Evolutionary conservation across 2,113 vertebrate genomes (phyloP).

Genomic region (Cololabis saira): DNA sequence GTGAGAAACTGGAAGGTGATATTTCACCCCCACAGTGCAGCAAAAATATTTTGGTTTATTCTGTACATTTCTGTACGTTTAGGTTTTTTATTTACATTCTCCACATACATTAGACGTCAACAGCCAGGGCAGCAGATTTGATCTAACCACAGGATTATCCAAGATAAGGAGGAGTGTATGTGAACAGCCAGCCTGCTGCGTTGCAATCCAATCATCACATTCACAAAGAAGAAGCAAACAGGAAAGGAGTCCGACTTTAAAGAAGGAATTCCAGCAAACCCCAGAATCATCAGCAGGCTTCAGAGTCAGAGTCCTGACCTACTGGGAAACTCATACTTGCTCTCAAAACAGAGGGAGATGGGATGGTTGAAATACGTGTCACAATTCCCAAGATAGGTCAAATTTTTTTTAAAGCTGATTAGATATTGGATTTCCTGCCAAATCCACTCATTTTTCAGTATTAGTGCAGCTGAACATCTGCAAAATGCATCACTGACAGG

Average conservation of each 20-base stretch:
- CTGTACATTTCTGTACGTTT: slow-evolving; percentile 8
- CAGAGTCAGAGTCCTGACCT: slow-evolving; percentile 11
- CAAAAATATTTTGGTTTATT: slow-evolving; percentile 2
- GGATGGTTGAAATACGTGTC: no score
- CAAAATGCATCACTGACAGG: not conserved
- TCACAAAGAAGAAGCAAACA: slow-evolving; percentile 4
- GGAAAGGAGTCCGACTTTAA: slow-evolving; percentile 5
- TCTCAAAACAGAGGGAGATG: slow-evolving; percentile 33
- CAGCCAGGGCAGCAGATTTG: not conserved
- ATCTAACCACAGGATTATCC: not conserved
- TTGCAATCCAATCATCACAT: slow-evolving; percentile 27
- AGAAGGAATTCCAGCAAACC: slow-evolving; percentile 19
- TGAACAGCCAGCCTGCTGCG: slow-evolving; percentile 19
- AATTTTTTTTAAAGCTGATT: no score
- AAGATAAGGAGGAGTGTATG: not conserved
- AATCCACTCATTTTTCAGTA: not conserved
- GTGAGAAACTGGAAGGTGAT: slow-evolving; percentile 33
- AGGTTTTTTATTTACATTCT: not conserved
- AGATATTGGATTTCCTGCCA: not conserved
- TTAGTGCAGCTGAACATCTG: not conserved
- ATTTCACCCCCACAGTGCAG: not conserved
- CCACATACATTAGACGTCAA: not conserved
- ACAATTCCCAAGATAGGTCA: no score
- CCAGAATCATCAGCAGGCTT: slow-evolving; percentile 15
- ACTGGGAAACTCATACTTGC: not conserved